Evolutionary conservation across 92 coral and sea anemone genomes (phyloP), one percentile per base, ranked within the genome.

Genomic region (Epizoanthus scotinus): DNA sequence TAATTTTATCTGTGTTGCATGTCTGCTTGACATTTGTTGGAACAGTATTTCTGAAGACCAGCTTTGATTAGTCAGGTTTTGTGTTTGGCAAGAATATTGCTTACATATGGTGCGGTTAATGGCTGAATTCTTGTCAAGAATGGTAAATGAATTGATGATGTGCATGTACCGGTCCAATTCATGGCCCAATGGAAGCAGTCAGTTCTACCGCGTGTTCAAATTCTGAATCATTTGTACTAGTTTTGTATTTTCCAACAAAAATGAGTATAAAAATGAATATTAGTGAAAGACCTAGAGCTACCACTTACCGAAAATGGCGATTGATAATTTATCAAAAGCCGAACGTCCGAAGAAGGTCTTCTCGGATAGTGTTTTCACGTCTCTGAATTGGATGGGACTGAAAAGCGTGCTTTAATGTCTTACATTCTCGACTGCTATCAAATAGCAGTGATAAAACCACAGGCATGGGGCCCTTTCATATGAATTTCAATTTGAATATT

Each of bases 121-220:
- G 57, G 56, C 62, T 75, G 81, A 75, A 75, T 75, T 75, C 81
- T 75, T 75, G 68, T 75, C 81, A 75, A 59, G 42, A 19, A 59
- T 40, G 44, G 57, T 75, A 75, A 74, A 75, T 75, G 81, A 75
- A 75, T 58, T 58, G 68, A 57, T 75, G 67, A 75, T 75, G 67
- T 75, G 81, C 27, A 44, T 59, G 67, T 75, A 68, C 49, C 15
- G 63, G 50, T n/a, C 55, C 36, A 42, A 75, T 12, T 36, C 22
- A 15, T 71, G 38, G 42, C n/a, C 60, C 55, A 14, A 58, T 36
- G 3, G 19, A 29, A 5, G 70, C 38, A 29, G 47, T 40, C 47
- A 64, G 17, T 10, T 36, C 62, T 60, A 12, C 40, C 40, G 69
- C 29, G 22, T 25, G 59, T 57, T 10, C 34, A 55, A 73, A 8